These are phyloP conservation scores for Rallus limicola DNA, from an alignment of 2,113 vertebrate genomes.

Conservation along the genomic window DNA sequence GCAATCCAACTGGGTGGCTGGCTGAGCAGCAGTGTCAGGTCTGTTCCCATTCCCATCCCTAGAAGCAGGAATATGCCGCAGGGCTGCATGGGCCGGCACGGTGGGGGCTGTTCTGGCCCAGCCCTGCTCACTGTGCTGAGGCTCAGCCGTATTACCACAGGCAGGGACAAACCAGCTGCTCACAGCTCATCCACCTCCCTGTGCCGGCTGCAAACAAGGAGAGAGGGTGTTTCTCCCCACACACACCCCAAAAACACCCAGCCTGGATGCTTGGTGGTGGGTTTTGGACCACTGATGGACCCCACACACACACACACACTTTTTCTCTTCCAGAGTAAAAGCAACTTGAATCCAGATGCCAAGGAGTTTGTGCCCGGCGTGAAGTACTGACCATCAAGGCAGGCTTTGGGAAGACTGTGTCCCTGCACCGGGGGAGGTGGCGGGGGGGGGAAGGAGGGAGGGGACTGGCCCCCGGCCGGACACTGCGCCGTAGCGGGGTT, in stretches of 20 bases:
- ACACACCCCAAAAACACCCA: background rate
- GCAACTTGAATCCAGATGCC: slow-evolving; percentile 95
- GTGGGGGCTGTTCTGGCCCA: background rate
- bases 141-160: background rate
- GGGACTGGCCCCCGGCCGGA: background rate
- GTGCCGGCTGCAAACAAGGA: background rate
- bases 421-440: slow-evolving; percentile 55
- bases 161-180: background rate
- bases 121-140: background rate
- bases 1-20: background rate
- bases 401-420: slow-evolving; percentile 40
- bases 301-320: background rate
- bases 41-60: background rate
- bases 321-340: slow-evolving; percentile 88
- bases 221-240: background rate
- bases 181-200: background rate
- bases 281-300: background rate
- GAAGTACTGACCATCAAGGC: slow-evolving; percentile 89
- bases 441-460: background rate
- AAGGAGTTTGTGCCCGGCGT: slow-evolving; percentile 98
- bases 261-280: too few relatives aligned
- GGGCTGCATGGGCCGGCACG: background rate
- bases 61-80: background rate
- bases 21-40: background rate
- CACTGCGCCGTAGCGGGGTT: slow-evolving; percentile 36